Evolutionary conservation across 2,888 invertebrate species (phyloP).

Genomic region (Pseudococcus longispinus): DNA sequence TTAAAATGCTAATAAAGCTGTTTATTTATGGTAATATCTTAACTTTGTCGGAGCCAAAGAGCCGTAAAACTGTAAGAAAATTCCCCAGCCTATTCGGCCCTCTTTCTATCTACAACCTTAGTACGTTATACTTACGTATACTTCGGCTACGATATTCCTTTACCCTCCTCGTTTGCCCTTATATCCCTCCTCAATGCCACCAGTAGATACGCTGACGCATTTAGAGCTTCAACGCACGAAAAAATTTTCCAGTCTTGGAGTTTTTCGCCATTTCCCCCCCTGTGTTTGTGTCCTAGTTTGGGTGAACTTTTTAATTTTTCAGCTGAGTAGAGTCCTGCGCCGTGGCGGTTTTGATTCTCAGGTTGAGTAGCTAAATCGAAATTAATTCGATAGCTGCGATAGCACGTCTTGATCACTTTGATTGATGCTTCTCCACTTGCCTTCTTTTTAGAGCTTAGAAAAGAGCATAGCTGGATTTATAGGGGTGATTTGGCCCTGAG

Average conservation of each 20-base stretch:
- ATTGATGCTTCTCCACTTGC: not conserved
- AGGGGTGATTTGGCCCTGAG: too few species aligned
- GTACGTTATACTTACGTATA: not conserved
- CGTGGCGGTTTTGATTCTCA: not conserved
- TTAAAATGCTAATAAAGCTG: constrained; percentile 46
- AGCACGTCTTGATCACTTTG: not conserved
- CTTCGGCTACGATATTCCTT: too few species aligned
- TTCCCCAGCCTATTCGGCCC: constrained; percentile 13
- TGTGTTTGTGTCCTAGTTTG: too few species aligned
- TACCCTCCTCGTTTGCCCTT: too few species aligned
- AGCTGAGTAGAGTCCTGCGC: not conserved
- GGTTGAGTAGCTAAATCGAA: not conserved
- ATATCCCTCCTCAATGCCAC: not conserved
- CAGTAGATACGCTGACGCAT: not conserved
- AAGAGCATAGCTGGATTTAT: too few species aligned
- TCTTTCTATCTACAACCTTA: not conserved
- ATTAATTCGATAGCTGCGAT: not conserved
- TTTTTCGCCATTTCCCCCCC: not conserved
- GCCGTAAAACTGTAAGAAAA: constrained; percentile 43
- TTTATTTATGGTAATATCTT: constrained; percentile 45
- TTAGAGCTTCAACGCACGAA: not conserved
- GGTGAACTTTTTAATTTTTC: not conserved
- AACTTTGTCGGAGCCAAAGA: constrained; percentile 42
- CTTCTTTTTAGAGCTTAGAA: too few species aligned
- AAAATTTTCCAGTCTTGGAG: not conserved